A percentile compares a stretch with the other conserved stretches of the same genome.
Conservation (phyloP, 2,113 vertebrate species). For the Hippocampus barbouri region DNA sequence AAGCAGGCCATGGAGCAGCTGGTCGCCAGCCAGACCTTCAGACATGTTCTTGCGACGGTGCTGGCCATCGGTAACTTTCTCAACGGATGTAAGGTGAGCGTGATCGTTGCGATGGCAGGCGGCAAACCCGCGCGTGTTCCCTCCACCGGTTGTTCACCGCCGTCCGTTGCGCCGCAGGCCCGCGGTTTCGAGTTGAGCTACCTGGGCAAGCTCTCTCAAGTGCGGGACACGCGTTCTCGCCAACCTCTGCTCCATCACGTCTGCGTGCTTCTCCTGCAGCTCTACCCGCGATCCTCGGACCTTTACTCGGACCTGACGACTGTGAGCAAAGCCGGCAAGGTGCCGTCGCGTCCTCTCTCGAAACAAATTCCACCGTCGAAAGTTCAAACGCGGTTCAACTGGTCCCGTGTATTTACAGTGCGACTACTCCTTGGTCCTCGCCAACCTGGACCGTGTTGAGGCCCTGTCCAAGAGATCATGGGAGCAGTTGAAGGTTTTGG, state of each 20-base stretch:
- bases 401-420: conserved; percentile 42
- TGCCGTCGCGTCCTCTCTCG: conserved; percentile 10
- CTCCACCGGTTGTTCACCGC: neutral
- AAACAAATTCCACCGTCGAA: neutral
- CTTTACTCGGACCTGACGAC: conserved; percentile 73
- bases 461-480: conserved; percentile 68
- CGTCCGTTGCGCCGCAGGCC: conserved; percentile 46
- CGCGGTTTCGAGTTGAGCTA: conserved; percentile 77
- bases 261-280: conserved; percentile 67
- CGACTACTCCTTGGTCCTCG: conserved; percentile 67
- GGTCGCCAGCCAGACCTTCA: conserved; percentile 70
- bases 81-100: conserved; percentile 71
- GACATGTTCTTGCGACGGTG: conserved; percentile 72
- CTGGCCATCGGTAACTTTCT: conserved; percentile 77
- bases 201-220: conserved; percentile 74
- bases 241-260: conserved; percentile 73
- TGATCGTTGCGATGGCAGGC: neutral
- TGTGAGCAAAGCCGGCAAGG: conserved; percentile 70
- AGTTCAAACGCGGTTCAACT: fast-evolving
- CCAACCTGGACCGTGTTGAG: conserved; percentile 63
- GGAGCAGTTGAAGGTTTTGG: conserved; percentile 67
- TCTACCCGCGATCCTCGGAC: conserved; percentile 74
- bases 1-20: conserved; percentile 77
- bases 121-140: neutral
- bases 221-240: conserved; percentile 71